phyloP scores from a whole-genome alignment of 2,797 vertebrate genomes.

The Melopsittacus undulatus region DNA sequence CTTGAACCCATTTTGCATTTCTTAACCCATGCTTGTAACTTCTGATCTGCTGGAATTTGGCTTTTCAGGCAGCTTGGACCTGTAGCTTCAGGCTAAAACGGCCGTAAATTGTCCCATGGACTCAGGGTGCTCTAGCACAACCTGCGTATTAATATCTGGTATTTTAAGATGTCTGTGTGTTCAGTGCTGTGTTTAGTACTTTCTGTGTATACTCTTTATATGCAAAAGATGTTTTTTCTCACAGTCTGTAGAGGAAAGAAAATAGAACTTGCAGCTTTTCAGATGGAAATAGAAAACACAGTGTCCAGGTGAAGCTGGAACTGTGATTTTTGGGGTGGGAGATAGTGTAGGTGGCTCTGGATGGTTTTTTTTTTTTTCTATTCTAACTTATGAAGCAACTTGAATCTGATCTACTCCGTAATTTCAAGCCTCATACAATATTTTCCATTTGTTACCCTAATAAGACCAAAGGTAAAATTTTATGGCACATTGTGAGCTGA shows the following conservation, averaged over 20 bases:
- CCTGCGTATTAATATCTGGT: background rate
- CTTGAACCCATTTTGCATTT: background rate
- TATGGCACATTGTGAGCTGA: background rate
- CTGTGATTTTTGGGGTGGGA: background rate
- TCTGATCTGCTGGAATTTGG: background rate
- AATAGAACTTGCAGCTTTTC: background rate
- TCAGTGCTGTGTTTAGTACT: background rate
- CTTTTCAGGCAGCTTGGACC: background rate
- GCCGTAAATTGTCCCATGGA: background rate
- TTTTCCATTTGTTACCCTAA: conserved; percentile 26
- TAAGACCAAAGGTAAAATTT: conserved; percentile 35
- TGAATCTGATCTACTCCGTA: background rate
- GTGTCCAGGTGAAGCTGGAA: background rate
- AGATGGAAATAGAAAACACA: background rate
- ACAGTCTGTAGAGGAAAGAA: background rate
- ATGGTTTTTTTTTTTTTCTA: background rate
- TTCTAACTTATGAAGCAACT: background rate
- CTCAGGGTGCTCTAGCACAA: background rate
- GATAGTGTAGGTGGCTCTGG: background rate
- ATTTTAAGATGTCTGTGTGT: background rate
- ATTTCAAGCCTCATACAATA: background rate
- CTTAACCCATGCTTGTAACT: background rate
- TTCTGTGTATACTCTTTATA: background rate
- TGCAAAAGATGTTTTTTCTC: background rate
- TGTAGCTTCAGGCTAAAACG: background rate